Evolutionary conservation across 2,797 vertebrate genomes (phyloP).

Genomic region (Presbytis comata): DNA sequence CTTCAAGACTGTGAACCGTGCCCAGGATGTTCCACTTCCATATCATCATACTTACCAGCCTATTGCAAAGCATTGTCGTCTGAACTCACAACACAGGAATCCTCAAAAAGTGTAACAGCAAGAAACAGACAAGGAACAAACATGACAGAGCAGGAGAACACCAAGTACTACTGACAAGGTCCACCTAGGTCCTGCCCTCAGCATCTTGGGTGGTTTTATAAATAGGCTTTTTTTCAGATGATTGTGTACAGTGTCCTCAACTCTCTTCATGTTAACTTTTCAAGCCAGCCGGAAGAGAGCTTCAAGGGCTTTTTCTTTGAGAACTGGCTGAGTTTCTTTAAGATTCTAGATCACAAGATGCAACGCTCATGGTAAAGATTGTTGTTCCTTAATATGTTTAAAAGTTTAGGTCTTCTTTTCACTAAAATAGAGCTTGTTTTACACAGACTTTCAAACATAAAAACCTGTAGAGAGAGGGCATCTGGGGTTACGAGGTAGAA

Average conservation of each 20-base stretch:
- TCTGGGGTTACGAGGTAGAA: background rate
- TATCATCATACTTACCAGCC: background rate
- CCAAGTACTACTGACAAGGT: background rate
- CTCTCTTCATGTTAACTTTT: background rate
- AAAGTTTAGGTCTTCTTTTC: constrained; percentile 28
- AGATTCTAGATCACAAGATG: background rate
- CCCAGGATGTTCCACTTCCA: background rate
- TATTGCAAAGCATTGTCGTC: background rate
- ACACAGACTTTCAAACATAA: background rate
- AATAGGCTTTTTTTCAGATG: background rate
- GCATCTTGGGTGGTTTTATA: background rate
- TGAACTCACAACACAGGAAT: background rate
- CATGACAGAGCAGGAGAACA: background rate
- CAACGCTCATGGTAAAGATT: background rate
- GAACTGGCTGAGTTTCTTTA: background rate
- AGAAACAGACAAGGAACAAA: background rate
- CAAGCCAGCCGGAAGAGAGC: background rate
- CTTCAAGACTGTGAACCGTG: background rate
- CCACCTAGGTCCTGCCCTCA: background rate
- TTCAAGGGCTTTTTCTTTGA: background rate
- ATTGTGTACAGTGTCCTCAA: background rate
- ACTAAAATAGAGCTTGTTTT: background rate
- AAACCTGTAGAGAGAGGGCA: background rate
- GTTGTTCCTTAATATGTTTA: background rate
- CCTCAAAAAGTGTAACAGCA: background rate